Evolutionary conservation across 2,888 invertebrate species (phyloP).

Genomic region (Ligdia adustata): DNA sequence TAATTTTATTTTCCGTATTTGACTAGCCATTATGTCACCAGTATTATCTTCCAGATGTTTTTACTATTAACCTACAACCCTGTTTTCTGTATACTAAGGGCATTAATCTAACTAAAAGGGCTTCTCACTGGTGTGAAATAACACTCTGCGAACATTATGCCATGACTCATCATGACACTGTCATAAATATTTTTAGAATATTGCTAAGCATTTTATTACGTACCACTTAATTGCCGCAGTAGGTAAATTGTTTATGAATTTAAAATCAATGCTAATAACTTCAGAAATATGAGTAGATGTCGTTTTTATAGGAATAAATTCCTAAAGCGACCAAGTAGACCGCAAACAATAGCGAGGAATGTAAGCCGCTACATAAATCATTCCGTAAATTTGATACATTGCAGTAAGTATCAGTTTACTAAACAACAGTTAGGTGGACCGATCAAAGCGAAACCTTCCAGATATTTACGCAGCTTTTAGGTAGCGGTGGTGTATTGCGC

Average conservation of each 20-base stretch:
- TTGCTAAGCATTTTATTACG: conserved; percentile 38
- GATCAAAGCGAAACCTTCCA: conserved; percentile 43
- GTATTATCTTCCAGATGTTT: too few relatives aligned
- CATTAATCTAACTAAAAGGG: not conserved
- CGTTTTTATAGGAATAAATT: conserved; percentile 10
- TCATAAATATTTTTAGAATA: conserved; percentile 74
- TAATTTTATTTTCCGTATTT: too few relatives aligned
- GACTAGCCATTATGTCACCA: too few relatives aligned
- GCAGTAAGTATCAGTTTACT: conserved; percentile 48
- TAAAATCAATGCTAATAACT: conserved; percentile 15
- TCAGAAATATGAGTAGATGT: conserved; percentile 10
- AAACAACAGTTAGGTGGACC: conserved; percentile 43
- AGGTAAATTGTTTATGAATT: conserved; percentile 24
- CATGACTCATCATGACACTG: conserved; percentile 56
- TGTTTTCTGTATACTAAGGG: too few relatives aligned
- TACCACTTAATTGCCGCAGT: conserved; percentile 18
- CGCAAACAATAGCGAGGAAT: conserved; percentile 25
- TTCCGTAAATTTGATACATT: conserved; percentile 44
- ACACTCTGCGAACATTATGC: conserved; percentile 39
- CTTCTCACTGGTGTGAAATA: not conserved
- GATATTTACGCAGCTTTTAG: conserved; percentile 44
- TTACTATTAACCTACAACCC: too few relatives aligned
- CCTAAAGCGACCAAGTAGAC: conserved; percentile 24
- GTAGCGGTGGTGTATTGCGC: conserved; percentile 44
- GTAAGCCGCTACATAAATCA: conserved; percentile 27